A percentile compares a stretch with the other conserved stretches of the same genome.
Evolutionary conservation across 1,140 invertebrate species (phyloP).

Genomic region (Sipha flava): DNA sequence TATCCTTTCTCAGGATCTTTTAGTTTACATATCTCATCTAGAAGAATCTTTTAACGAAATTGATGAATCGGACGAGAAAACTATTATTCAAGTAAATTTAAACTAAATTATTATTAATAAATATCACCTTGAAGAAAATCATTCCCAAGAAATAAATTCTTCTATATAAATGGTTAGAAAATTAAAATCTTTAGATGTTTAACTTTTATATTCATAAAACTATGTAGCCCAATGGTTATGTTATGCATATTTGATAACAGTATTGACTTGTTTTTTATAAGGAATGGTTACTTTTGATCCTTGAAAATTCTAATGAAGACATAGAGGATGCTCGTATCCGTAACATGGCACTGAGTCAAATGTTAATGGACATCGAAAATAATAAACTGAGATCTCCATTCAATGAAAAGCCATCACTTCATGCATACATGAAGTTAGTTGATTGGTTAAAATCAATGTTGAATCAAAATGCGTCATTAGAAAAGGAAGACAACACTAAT

Average conservation of each 20-base stretch:
- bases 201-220: background rate
- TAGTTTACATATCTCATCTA: background rate
- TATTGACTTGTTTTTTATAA: background rate
- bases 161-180: background rate
- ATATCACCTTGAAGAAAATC: background rate
- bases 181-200: background rate
- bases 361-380: background rate
- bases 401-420: background rate
- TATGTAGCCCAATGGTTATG: no score
- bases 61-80: conserved; percentile 7
- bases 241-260: no score
- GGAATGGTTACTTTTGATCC: background rate
- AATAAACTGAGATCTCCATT: background rate
- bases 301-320: background rate
- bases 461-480: background rate
- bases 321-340: background rate
- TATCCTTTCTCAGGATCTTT: background rate
- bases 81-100: background rate
- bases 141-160: background rate
- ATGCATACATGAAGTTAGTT: background rate
- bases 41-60: background rate
- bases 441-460: background rate
- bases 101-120: background rate
- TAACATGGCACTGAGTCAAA: background rate
- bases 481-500: background rate